Evolutionary conservation across 2,797 vertebrate species (phyloP), one percentile per base, ranked within the genome.

Genomic region (Pangasius macronema): DNA sequence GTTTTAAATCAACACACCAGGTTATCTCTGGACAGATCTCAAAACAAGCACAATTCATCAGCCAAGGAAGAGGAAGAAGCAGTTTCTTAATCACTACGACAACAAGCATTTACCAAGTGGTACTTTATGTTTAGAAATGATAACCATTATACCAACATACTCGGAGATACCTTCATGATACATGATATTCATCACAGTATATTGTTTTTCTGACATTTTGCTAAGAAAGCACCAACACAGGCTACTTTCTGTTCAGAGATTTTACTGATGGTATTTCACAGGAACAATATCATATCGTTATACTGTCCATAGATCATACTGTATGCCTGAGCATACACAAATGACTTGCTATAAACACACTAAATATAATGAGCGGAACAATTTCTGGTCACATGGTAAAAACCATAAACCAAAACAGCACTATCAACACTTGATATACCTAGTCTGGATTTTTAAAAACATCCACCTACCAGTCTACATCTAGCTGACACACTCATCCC

Each of bases 1-100:
- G 68, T 70, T 70, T 65, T 85, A 80, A 87, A 79, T 80, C 68
- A 9, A 79, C 65, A 42, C 57, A 27, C 3, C 51, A 70, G 83
- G 33, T 82, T 84, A 82, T 88, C 85, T 87, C 86, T 84, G 59
- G 61, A 83, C 68, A 46, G 51, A 87, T 90, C 88, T 80, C 63
- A 89, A 90, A 80, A 86, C 81, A 70, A 20, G 68, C 27, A 73
- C 20, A 57, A 79, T 6, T 77, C 59, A 67, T 13, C 9, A 1
- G 51, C 72, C 53, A 30, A 65, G 30, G 22, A 85, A 86, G 36
- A 79, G 8, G 22, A 61, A 88, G n/a, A 30, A 85, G 63, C 8
- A 13, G 10, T 73, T 85, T 63, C n/a, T 61, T 67, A 53, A 61
- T 51, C 18, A 82, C 39, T 33, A 57, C 11, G 8, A 59, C 11